Base-by-base conservation (phyloP, 1,140 invertebrate species). In the Drosophila pachea region DNA sequence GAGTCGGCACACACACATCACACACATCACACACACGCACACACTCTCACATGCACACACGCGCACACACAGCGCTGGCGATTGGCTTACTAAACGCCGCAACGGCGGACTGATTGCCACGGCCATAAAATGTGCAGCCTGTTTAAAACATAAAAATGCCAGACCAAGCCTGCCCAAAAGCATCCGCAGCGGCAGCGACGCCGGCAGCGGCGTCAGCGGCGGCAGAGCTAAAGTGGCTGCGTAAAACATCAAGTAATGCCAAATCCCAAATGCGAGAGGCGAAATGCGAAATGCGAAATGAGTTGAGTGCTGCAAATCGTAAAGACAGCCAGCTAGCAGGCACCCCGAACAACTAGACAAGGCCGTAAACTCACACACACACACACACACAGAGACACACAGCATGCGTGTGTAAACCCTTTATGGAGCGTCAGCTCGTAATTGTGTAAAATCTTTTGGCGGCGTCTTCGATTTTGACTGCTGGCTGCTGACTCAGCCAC, bases 251-350 rank as follows among this genome's bases (percentile, higher is more conserved):
- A 68, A 79, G 79, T 86, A 86, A 83, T 83, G 79, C 52, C 69
- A 81, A 79, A 67, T 61, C 55, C 52, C 61, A 58, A 69, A 64
- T 82, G 22, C 22, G 22, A 22, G 3, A 22, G 22, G 78, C 59
- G 72, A 79, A 79, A 14, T 76, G 76, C 69, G 68, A 81, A 81
- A 82, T 82, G 78, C 66, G 81, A 83, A 83, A 83, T 83, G 79
- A 83, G 79, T 83, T 86, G 81, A 83, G 81, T 83, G 79, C 79
- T 86, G 79, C 81, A 86, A 83, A 83, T 83, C 81, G 79, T 83
- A 83, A 83, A 86, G 54, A 61, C 67, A 12, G 68, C 68, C 73
- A 12, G 67, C 68, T 66, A 68, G 49, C 62, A 71, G 59, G 49
- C 50, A 59, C 43, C 52, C 50, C 50, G 55, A 72, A 58, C 76